These are phyloP conservation scores for Andricus quercusramuli DNA, from an alignment of 2,888 invertebrate genomes.

Conservation along the genomic window DNA sequence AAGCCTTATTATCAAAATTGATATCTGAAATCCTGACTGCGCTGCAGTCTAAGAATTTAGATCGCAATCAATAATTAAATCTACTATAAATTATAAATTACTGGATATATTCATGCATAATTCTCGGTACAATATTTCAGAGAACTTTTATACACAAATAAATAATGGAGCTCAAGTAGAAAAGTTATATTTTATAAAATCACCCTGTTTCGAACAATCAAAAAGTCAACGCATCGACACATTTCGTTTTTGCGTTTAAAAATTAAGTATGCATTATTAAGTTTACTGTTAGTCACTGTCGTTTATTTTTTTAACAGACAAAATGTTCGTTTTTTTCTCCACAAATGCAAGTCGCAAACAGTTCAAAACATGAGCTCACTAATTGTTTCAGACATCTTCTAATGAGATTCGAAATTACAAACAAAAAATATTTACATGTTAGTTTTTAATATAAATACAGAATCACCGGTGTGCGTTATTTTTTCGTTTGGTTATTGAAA, in stretches of 20 bases:
- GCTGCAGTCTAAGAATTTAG: neutral
- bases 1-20: neutral
- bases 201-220: constrained; percentile 21
- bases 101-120: neutral
- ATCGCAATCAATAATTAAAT: neutral
- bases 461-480: neutral
- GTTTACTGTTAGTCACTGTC: constrained; percentile 3
- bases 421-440: neutral
- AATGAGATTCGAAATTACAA: constrained; percentile 9
- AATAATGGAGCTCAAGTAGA: constrained; percentile 20
- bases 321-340: neutral
- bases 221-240: constrained; percentile 15
- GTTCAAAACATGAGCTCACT: neutral
- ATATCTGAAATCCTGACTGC: neutral
- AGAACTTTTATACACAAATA: constrained; percentile 15
- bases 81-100: constrained; percentile 26
- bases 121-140: neutral
- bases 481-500: constrained; percentile 5
- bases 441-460: neutral
- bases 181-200: neutral
- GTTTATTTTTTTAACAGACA: neutral
- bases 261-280: constrained; percentile 21
- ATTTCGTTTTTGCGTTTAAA: neutral
- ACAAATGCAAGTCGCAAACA: neutral
- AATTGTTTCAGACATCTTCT: constrained; percentile 2